Conservation (phyloP, 2,888 invertebrate species). For the Megastigmus dorsalis region DNA sequence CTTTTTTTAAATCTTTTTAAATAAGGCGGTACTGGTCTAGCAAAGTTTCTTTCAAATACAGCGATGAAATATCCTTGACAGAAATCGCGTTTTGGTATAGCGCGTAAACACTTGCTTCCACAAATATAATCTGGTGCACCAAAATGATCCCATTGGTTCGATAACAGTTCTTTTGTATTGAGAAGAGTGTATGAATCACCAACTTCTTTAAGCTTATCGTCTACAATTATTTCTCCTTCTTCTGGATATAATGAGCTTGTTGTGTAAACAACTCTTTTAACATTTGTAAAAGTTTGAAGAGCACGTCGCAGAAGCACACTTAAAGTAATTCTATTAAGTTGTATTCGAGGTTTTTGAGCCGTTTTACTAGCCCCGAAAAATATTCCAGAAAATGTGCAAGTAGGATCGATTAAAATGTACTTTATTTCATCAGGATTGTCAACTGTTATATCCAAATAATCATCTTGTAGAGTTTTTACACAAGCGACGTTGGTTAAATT, state of each 20-base stretch:
- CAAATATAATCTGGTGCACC: slow-evolving; percentile 81
- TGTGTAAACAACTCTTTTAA: slow-evolving; percentile 93
- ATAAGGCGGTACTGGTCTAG: slow-evolving; percentile 62
- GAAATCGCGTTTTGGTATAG: slow-evolving; percentile 83
- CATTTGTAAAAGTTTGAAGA: slow-evolving; percentile 87
- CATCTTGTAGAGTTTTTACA: slow-evolving; percentile 81
- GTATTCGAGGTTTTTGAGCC: not conserved
- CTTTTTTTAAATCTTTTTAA: not conserved
- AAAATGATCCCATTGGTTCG: slow-evolving; percentile 82
- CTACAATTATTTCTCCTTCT: slow-evolving; percentile 94
- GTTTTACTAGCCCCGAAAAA: slow-evolving; percentile 12
- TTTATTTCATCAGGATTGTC: slow-evolving; percentile 83
- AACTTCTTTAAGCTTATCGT: slow-evolving; percentile 77
- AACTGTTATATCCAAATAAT: slow-evolving; percentile 82
- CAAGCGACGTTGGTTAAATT: slow-evolving; percentile 80
- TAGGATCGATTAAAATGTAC: slow-evolving; percentile 95
- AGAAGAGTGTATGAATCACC: slow-evolving; percentile 78
- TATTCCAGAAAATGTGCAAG: slow-evolving; percentile 89
- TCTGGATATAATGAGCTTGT: slow-evolving; percentile 93
- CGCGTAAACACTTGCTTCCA: slow-evolving; percentile 85
- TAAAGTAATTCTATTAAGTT: not conserved
- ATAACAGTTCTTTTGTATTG: slow-evolving; percentile 78
- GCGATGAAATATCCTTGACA: slow-evolving; percentile 98
- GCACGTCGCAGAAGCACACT: slow-evolving; percentile 88
- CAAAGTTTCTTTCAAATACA: slow-evolving; percentile 82